Evolutionary conservation across 1,140 invertebrate genomes (phyloP).

Genomic region (Eupeodes corollae): DNA sequence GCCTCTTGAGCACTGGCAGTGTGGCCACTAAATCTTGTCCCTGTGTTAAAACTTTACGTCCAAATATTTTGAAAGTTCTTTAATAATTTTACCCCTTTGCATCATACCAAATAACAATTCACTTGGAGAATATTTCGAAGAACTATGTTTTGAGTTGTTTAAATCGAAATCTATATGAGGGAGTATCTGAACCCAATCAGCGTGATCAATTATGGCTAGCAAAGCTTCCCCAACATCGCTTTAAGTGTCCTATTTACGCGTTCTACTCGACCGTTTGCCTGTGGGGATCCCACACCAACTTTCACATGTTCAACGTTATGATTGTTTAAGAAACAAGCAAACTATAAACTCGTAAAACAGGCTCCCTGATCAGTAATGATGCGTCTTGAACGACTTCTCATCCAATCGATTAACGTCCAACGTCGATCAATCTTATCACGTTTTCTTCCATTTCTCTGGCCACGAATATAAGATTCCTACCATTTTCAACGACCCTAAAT

Average conservation of each 20-base stretch:
- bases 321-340: too few species aligned
- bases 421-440: conserved; percentile 1
- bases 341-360: too few species aligned
- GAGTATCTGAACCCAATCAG: conserved; percentile 11
- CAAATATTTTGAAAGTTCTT: too few species aligned
- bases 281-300: conserved; percentile 3
- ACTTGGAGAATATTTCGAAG: conserved; percentile 10
- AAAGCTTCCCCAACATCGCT: conserved; percentile 9
- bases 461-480: background rate
- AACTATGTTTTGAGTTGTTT: conserved; percentile 14
- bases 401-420: background rate
- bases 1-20: background rate
- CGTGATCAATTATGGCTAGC: background rate
- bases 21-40: background rate
- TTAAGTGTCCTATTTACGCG: conserved; percentile 11
- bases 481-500: background rate
- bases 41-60: background rate
- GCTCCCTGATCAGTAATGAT: too few species aligned
- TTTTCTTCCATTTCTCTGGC: background rate
- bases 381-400: too few species aligned
- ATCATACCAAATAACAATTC: conserved; percentile 13
- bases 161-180: conserved; percentile 13
- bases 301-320: conserved; percentile 6
- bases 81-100: background rate
- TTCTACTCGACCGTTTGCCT: conserved; percentile 11